phyloP scores from a whole-genome alignment of 2,888 invertebrate species.

The Cryptophagus acutangulus region DNA sequence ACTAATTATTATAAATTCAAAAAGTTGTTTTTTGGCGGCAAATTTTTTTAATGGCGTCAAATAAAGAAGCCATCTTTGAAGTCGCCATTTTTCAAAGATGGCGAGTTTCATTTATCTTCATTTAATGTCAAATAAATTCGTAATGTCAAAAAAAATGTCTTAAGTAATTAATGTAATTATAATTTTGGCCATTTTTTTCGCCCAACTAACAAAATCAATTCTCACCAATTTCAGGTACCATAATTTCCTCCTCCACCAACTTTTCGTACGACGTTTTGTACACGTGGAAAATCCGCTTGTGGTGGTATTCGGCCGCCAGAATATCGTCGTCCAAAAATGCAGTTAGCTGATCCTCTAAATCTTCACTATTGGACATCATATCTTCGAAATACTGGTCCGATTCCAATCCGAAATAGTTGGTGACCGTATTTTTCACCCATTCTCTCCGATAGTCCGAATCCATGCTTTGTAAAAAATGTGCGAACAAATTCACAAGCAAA shows the following conservation, averaged over 20 bases:
- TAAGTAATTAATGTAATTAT: not conserved
- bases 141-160: not conserved
- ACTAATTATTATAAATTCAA: too few relatives aligned
- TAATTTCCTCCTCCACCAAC: slow-evolving; percentile 69
- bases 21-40: slow-evolving; percentile 8
- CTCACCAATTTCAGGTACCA: slow-evolving; percentile 70
- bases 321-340: slow-evolving; percentile 55
- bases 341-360: slow-evolving; percentile 52
- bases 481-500: too few relatives aligned
- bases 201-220: too few relatives aligned
- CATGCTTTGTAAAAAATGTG: slow-evolving; percentile 16
- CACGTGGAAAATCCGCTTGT: slow-evolving; percentile 60
- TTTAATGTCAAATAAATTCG: not conserved
- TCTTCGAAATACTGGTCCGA: slow-evolving; percentile 56
- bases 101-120: too few relatives aligned
- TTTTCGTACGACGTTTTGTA: slow-evolving; percentile 68
- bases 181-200: too few relatives aligned
- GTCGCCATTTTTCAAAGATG: too few relatives aligned
- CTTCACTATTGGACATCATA: slow-evolving; percentile 53
- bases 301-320: slow-evolving; percentile 47
- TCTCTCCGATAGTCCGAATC: slow-evolving; percentile 55
- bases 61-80: not conserved
- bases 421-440: slow-evolving; percentile 66
- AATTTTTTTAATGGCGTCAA: too few relatives aligned
- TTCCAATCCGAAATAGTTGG: slow-evolving; percentile 55